Evolutionary conservation across 2,113 vertebrate species (phyloP), one percentile per base, ranked within the genome.

Genomic region (Calidris pugnax): DNA sequence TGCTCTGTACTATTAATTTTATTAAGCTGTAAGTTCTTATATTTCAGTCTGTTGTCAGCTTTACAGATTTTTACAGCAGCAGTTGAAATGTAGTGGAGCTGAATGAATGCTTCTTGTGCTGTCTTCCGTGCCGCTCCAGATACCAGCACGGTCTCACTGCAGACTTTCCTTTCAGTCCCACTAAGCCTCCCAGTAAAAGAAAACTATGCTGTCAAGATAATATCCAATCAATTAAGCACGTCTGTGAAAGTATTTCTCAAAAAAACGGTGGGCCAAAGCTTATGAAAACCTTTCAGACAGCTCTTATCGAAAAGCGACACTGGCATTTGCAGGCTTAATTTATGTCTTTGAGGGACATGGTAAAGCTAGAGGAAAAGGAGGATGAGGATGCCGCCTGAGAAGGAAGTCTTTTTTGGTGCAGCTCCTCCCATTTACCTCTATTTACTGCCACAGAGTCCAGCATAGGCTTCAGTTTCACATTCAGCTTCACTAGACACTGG

Each of bases 401-500:
- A 32, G 95, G 95, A 89, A 98, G 98, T 97, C 98, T 97, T 95
- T 98, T 98, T 95, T 96, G 98, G 97, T 99, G 99, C 93, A 99
- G 91, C 82, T 99, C 99, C 92, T 99, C 99, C 99, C 99, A 99
- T 87, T 99, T 99, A 78, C 90, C 97, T 97, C 99, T 98, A 75
- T 99, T 99, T 39, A 95, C 98, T 89, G 97, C 96, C 97, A 99
- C 98, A 4, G 98, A 98, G 90, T 99, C 99, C 89, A 99, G 91
- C 99, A 99, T 99, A 0, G 99, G 99, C 98, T 99, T 99, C 87
- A 99, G 98, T 97, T 99, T 99, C 39, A 96, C 98, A 94, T 99
- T 99, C 95, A 99, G 95, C 96, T 99, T 99, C 91, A 99, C 99
- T 95, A 99, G 96, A 28, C 98, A 98, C 99, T 99, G 84, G 39